Evolutionary conservation across 2,797 vertebrate genomes (phyloP).

Genomic region (Loriculus beryllinus): DNA sequence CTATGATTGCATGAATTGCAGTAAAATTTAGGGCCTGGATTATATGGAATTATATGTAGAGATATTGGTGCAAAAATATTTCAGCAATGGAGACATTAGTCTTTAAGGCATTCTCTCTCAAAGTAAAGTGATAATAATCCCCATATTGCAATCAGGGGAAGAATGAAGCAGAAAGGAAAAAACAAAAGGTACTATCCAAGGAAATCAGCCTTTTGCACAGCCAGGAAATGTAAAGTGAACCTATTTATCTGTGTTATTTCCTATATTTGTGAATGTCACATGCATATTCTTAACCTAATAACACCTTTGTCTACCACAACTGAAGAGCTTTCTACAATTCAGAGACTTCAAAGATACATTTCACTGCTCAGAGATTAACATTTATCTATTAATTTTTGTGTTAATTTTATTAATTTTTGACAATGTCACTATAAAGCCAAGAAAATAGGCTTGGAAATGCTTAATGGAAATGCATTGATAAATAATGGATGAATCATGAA

Average conservation of each 20-base stretch:
- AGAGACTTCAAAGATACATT: background rate
- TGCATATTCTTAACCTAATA: background rate
- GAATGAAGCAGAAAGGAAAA: background rate
- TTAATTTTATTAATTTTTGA: background rate
- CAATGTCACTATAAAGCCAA: background rate
- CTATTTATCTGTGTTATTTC: background rate
- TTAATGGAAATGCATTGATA: background rate
- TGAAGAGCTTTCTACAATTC: background rate
- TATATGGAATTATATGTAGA: rapidly evolving
- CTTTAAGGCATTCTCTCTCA: background rate
- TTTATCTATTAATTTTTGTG: background rate
- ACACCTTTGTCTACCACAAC: background rate
- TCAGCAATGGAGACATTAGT: background rate
- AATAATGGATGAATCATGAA: background rate
- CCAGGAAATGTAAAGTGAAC: background rate
- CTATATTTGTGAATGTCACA: background rate
- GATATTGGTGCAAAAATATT: background rate
- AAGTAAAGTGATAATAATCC: background rate
- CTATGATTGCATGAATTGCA: background rate
- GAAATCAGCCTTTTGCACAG: background rate
- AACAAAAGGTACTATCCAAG: rapidly evolving
- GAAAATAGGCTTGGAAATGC: background rate
- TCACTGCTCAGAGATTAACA: background rate
- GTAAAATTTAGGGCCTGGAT: background rate
- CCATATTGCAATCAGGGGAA: rapidly evolving